Base-by-base conservation (phyloP, 1,140 invertebrate species). In the Trinorchestia longiramus region DNA sequence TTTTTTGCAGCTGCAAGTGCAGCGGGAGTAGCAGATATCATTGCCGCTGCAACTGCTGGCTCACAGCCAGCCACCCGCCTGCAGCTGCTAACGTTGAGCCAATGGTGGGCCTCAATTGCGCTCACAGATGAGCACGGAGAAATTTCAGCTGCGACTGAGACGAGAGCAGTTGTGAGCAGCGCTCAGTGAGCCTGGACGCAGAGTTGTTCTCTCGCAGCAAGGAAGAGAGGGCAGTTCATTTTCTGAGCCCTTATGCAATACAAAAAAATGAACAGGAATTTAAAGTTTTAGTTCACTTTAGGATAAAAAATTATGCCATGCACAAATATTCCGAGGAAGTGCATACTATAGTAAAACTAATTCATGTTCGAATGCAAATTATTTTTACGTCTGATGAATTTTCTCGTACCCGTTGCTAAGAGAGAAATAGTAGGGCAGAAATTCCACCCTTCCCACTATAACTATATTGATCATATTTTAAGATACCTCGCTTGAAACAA, bases 21-120 rank as follows among this genome's bases (percentile, higher is more conserved):
- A 91, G 88, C 88, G 43, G 88, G 41, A 15, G 88, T 41, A 91
- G 88, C 88, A 91, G 43, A 91, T 91, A 41, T 91, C 43, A 91
- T 91, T 43, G 36, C 36, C 41, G 43, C 88, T 91, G 43, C 88
- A 91, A 41, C 88, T 91, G 88, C 88, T 91, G 88, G 88, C 88
- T 43, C 88, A 36, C 4, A 15, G 41, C 88, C 88, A 91, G 88
- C 6, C 88, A 0, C 41, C 28, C 88, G 15, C 8, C 88, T 91
- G 43, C 88, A 91, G 88, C 88, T 91, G 88, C 88, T 41, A 43
- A 43, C 88, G 11, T 41, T 42, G 88, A 41, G 11, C 41, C 88
- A 43, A 36, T 88, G 42, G 40, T 36, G 88, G 88, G 41, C 19
- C 88, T 1, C 88, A 91, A 43, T 44, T 42, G 41, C 88, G 43